These are phyloP conservation scores for Pterostichus madidus DNA, from an alignment of 2,888 invertebrate genomes.

Conservation along the genomic window DNA sequence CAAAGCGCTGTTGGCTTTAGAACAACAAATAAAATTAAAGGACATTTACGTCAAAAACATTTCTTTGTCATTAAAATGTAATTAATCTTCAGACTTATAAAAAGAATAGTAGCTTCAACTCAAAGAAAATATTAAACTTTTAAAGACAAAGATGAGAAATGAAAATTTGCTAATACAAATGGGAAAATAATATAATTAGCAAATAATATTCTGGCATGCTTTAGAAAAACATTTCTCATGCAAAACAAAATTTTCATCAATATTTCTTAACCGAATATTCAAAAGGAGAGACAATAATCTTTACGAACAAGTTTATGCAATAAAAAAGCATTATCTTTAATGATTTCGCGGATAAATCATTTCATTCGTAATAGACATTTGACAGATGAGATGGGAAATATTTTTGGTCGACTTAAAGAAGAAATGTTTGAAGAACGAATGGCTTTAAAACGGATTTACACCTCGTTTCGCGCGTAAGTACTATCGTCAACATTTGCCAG, in stretches of 20 bases:
- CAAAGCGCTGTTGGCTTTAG: conserved; percentile 10
- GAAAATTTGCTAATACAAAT: neutral
- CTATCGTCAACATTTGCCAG: conserved; percentile 34
- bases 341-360: conserved; percentile 15
- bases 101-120: conserved; percentile 7
- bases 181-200: neutral
- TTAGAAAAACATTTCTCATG: neutral
- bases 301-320: no score
- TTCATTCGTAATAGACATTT: neutral
- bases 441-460: conserved; percentile 18
- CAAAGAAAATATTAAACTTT: conserved; percentile 21
- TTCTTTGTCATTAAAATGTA: conserved; percentile 47
- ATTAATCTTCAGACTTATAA: conserved; percentile 24
- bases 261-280: neutral
- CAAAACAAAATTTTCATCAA: conserved; percentile 13
- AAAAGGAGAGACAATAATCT: no score
- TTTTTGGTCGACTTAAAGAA: neutral
- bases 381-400: neutral
- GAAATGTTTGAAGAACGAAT: neutral
- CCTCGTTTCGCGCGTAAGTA: conserved; percentile 12
- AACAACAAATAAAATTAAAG: conserved; percentile 19
- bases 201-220: conserved; percentile 6
- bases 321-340: no score
- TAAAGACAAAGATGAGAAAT: conserved; percentile 12
- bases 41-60: conserved; percentile 18